Evolutionary conservation across 2,113 vertebrate species (phyloP).

Genomic region (Gorsachius goisagi): DNA sequence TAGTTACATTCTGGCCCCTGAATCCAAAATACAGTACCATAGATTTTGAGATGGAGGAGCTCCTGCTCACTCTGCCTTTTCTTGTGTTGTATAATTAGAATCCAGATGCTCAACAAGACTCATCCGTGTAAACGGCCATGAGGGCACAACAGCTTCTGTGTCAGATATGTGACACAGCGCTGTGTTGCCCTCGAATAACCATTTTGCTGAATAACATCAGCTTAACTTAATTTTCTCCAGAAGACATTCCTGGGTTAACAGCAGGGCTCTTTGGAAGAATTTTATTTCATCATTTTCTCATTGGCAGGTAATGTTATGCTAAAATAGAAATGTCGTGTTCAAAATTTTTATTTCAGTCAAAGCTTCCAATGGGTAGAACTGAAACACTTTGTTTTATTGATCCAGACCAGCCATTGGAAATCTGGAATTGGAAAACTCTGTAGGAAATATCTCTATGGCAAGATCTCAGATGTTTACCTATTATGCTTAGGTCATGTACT

Average conservation of each 20-base stretch:
- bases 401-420: background rate
- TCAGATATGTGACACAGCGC: background rate
- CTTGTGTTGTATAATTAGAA: background rate
- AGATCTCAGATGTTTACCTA: background rate
- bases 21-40: background rate
- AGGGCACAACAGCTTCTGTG: background rate
- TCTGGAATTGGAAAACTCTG: background rate
- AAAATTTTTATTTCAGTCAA: background rate
- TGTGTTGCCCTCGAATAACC: background rate
- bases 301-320: background rate
- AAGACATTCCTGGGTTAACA: background rate
- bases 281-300: background rate
- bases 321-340: background rate
- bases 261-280: background rate
- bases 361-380: background rate
- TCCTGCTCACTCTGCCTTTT: background rate
- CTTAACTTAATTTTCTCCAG: background rate
- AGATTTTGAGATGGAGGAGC: background rate
- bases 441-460: background rate
- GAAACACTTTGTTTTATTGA: background rate
- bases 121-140: rapidly evolving
- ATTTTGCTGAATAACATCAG: background rate
- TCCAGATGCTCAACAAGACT: background rate
- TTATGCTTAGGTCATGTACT: background rate
- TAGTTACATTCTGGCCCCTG: background rate